Evolutionary conservation across 2,113 vertebrate genomes (phyloP).

Genomic region (Holacanthus passer): DNA sequence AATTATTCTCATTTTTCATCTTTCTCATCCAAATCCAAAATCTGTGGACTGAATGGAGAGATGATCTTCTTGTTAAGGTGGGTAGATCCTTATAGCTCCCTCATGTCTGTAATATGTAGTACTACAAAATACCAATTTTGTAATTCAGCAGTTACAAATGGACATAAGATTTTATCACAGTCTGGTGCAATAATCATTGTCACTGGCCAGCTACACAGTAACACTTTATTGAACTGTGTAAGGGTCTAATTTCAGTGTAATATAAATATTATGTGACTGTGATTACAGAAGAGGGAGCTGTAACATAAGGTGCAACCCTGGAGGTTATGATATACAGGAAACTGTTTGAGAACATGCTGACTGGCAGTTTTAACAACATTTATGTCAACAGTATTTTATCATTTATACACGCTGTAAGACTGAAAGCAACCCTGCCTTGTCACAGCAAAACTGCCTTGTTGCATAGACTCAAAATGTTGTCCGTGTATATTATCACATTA

Average conservation of each 20-base stretch:
- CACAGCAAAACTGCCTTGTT: not conserved
- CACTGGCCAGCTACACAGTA: conserved; percentile 6
- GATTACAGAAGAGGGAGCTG: conserved; percentile 20
- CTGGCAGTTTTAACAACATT: conserved; percentile 3
- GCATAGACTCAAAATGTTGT: not conserved
- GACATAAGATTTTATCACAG: too few species aligned
- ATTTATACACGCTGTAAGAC: not conserved
- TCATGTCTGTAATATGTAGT: not conserved
- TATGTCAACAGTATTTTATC: not conserved
- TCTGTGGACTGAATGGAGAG: not conserved
- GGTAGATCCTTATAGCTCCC: not conserved
- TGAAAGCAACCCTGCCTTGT: not conserved
- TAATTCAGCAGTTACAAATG: not conserved
- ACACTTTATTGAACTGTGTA: not conserved
- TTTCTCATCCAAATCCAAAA: not conserved
- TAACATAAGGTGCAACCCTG: not conserved
- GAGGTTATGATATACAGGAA: conserved; percentile 14
- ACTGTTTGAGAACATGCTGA: conserved; percentile 34
- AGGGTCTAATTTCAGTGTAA: conserved; percentile 4
- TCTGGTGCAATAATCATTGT: not conserved
- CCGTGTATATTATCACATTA: not conserved
- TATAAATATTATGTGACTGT: conserved; percentile 6
- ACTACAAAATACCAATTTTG: not conserved
- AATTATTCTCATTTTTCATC: not conserved
- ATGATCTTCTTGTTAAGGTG: not conserved